Conservation (phyloP, 2,797 vertebrate species). For the Crypturellus tataupa region DNA sequence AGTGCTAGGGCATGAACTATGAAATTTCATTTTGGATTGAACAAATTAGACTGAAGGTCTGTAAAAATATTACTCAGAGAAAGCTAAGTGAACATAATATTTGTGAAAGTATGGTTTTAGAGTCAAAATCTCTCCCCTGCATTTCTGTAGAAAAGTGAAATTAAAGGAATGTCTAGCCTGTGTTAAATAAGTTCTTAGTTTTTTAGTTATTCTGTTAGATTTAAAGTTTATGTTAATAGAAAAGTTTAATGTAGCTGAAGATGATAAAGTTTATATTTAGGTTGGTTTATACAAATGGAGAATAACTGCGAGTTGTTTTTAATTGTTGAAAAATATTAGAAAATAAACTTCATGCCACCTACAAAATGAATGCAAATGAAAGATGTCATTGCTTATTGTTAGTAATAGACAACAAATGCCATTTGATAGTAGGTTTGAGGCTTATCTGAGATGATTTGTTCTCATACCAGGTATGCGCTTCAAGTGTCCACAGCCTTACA, state of each 20-base stretch:
- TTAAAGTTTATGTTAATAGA: neutral
- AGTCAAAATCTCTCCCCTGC: neutral
- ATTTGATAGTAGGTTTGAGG: neutral
- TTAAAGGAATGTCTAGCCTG: neutral
- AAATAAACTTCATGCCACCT: neutral
- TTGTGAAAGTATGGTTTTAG: neutral
- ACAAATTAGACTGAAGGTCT: neutral
- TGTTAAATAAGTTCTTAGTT: neutral
- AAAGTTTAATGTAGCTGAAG: neutral
- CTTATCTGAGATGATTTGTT: neutral
- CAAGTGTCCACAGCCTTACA: neutral
- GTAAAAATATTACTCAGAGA: neutral
- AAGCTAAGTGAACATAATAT: neutral
- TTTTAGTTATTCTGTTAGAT: neutral
- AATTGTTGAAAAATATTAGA: neutral
- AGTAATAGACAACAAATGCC: neutral
- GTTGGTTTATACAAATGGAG: neutral
- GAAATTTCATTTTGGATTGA: neutral
- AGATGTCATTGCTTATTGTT: neutral
- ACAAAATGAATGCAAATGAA: neutral
- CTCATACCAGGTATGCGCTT: neutral
- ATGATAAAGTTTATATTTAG: neutral
- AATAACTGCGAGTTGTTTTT: neutral
- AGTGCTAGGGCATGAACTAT: no score
- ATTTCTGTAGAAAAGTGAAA: neutral